Evolutionary conservation across 2,797 vertebrate genomes (phyloP), one percentile per base, ranked within the genome.

Genomic region (Carduelis carduelis): DNA sequence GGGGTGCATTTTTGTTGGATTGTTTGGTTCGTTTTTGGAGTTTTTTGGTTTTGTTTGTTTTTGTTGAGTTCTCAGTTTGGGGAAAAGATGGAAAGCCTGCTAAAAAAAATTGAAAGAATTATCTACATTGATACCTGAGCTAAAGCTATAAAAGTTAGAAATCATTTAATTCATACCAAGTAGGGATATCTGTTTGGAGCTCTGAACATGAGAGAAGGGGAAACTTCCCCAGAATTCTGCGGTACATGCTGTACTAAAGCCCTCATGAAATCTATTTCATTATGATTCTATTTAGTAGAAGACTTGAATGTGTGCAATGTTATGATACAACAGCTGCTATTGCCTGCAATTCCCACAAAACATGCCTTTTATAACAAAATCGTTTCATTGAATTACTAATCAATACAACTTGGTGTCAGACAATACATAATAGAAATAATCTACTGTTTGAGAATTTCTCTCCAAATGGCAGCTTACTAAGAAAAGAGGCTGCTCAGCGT

Each of bases 351-450:
- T 89, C 43, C 46, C 87, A 49, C 47, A 81, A 88, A 94, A 61
- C 39, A 70, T 30, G 63, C 34, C 44, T 85, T 90, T 94, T 70
- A n/a, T 57, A 70, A 84, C 2, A 6, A 55, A 52, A 85, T 85
- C 2, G 11, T 93, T 94, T 89, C 56, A 77, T 2, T 66, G 66
- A 86, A 87, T 89, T 85, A 71, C 63, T 86, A 66, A 89, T 93
- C 87, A 41, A 86, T 95, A 87, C 59, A 82, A 23, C n/a, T 68
- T 56, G 34, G 56, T 95, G 59, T 76, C 80, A 83, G 91, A 86
- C 8, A 2, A 78, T 53, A 87, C 30, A 22, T 39, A 84, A 84
- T 27, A 53, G 56, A 87, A 92, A 90, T 93, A 80, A 93, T 14
- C 50, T 69, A 23, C 30, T 59, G 32, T 57, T 84, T 53, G 65